Evolutionary conservation across 2,888 invertebrate species (phyloP), one percentile per base, ranked within the genome.

Genomic region (Apotomis betuletana): DNA sequence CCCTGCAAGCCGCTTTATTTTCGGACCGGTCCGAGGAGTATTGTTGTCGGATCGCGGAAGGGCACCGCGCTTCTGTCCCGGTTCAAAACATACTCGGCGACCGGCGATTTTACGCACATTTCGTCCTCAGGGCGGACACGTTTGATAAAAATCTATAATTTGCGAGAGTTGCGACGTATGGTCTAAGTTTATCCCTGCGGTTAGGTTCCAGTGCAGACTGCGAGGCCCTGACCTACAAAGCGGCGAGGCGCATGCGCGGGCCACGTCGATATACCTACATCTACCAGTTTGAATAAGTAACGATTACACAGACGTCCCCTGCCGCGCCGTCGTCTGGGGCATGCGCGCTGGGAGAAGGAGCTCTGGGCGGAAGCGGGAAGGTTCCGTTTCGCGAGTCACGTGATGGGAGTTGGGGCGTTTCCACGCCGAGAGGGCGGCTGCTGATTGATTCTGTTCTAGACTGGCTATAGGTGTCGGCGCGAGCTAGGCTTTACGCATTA

Each of bases 201-300:
- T 86, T 87, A 85, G 86, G 83, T 85, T 85, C 87, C 85, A 87
- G 88, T 88, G 83, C 88, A 87, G 88, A 88, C 90, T 87, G 90
- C 79, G 85, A 87, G 83, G 87, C 92, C 92, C 87, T 91, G 92
- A 91, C 91, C 91, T 86, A 90, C 77, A 87, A 88, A 85, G 83
- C 81, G 80, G 79, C 81, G 83, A 82, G 85, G 79, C 85, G 79
- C 85, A 77, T 90, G 91, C 92, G 89, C 90, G 91, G 91, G 91
- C 89, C 83, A 84, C 83, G 85, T 85, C 82, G 82, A 85, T 85
- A 86, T 84, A 83, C 80, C 60, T 70, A 70, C 79, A 87, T 87
- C 89, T 85, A 84, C 85, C 87, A 84, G 87, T 86, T 86, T 87
- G 87, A 88, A 87, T 90, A 80, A 80, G 79, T 83, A 92, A 91